A percentile compares a stretch with the other conserved stretches of the same genome.
phyloP scores from a whole-genome alignment of 2,888 invertebrate genomes.

The Eupeodes latifasciatus region DNA sequence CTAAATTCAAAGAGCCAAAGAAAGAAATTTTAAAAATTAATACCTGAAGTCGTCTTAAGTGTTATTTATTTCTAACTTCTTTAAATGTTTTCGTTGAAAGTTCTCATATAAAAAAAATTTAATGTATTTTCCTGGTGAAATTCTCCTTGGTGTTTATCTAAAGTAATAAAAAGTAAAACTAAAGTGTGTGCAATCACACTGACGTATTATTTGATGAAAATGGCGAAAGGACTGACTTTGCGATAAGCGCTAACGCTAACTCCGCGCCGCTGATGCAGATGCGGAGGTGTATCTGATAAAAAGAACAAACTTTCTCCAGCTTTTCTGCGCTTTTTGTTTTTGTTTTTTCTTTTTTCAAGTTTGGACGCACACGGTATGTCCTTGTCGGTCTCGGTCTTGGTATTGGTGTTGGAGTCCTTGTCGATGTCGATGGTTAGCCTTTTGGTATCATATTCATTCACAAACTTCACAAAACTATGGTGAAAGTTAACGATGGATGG shows the following conservation, averaged over 20 bases:
- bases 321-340: conserved; percentile 6
- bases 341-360: not conserved
- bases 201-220: conserved; percentile 15
- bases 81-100: no score
- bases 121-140: not conserved
- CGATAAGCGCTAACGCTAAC: conserved; percentile 7
- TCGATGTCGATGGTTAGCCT: not conserved
- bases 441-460: not conserved
- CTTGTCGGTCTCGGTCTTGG: not conserved
- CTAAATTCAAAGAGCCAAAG: no score
- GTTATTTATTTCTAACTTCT: no score
- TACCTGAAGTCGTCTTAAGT: no score
- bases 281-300: conserved; percentile 14
- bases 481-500: conserved; percentile 2
- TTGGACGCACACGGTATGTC: not conserved
- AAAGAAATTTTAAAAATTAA: no score
- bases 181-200: not conserved
- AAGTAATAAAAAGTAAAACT: not conserved
- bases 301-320: conserved; percentile 22
- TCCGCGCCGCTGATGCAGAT: not conserved
- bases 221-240: conserved; percentile 3
- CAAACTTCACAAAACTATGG: conserved; percentile 24
- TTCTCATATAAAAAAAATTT: no score
- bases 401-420: not conserved
- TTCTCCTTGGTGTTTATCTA: not conserved